Evolutionary conservation across 2,113 vertebrate genomes (phyloP), one percentile per base, ranked within the genome.

Genomic region (Percopsis transmontana): DNA sequence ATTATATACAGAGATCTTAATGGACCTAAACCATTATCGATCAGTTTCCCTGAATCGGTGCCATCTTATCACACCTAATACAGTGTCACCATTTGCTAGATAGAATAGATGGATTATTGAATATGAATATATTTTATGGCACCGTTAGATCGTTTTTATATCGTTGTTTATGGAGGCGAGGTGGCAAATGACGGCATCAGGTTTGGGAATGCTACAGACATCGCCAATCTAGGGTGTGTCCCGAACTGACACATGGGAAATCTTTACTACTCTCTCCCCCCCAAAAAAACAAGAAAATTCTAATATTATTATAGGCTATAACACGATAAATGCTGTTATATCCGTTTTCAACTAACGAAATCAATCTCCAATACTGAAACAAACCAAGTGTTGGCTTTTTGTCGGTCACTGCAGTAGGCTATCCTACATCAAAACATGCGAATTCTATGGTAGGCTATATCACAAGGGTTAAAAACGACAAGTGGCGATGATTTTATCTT

Each of bases 161-260:
- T 10, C 60, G 70, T 81, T 70, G 76, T 87, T 76, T 66, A 62
- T 68, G 64, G 41, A 58, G 77, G 23, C 18, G 70, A 63, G 18
- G 76, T 40, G 48, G n/a, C 41, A 48, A 47, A 39, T 58, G 54
- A 66, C 45, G 65, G 65, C 55, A 20, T 58, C 38, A 83, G 83
- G 66, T 89, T 87, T 66, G 60, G 82, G 83, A 81, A 90, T 82
- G 82, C 83, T 73, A 82, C 86, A 89, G 89, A 90, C 89, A 88
- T 78, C 79, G 85, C 71, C 89, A 89, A 79, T 80, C 86, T 90
- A 86, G 91, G 91, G 91, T 92, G 91, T 92, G 91, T 92, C 91
- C 87, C 91, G 78, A 76, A 70, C 85, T 87, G 87, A 90, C 88
- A 91, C 90, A 90, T 85, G 84, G 85, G 85, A 76, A 85, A 83